phyloP scores from a whole-genome alignment of 2,888 invertebrate species.

The Cephus nigrinus region DNA sequence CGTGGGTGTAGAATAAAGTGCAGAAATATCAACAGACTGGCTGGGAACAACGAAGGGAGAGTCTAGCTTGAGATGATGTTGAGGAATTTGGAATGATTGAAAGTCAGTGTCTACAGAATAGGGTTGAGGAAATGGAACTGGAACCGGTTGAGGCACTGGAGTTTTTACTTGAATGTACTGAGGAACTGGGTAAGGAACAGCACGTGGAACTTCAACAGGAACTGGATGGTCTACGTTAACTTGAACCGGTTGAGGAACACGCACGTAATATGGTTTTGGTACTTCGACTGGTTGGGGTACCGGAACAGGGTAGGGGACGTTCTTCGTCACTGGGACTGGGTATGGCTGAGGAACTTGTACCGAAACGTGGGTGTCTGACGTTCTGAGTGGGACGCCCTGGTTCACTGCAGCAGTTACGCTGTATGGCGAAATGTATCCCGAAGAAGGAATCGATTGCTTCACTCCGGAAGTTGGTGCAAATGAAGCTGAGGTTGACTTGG shows the following conservation, averaged over 20 bases:
- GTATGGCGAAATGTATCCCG: background rate
- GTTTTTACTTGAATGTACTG: background rate
- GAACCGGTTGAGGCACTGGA: background rate
- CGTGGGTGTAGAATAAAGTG: background rate
- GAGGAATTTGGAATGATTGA: background rate
- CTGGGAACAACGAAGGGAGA: background rate
- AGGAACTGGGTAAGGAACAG: constrained; percentile 6
- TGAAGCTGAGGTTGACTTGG: background rate
- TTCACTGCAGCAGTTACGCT: background rate
- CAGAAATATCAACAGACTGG: background rate
- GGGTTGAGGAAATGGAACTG: background rate
- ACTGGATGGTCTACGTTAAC: constrained; percentile 59
- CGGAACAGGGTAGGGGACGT: constrained; percentile 55
- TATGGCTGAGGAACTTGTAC: constrained; percentile 63
- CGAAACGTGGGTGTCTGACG: constrained; percentile 32
- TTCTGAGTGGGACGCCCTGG: background rate
- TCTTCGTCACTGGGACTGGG: constrained; percentile 60
- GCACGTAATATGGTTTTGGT: constrained; percentile 40
- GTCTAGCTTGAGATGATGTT: background rate
- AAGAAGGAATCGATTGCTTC: background rate
- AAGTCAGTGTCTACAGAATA: background rate
- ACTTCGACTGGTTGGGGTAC: constrained; percentile 47
- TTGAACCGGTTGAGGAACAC: constrained; percentile 61
- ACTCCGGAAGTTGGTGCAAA: background rate
- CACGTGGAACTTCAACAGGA: background rate